phyloP scores from a whole-genome alignment of 2,888 invertebrate genomes.

The Crossocerus cetratus region DNA sequence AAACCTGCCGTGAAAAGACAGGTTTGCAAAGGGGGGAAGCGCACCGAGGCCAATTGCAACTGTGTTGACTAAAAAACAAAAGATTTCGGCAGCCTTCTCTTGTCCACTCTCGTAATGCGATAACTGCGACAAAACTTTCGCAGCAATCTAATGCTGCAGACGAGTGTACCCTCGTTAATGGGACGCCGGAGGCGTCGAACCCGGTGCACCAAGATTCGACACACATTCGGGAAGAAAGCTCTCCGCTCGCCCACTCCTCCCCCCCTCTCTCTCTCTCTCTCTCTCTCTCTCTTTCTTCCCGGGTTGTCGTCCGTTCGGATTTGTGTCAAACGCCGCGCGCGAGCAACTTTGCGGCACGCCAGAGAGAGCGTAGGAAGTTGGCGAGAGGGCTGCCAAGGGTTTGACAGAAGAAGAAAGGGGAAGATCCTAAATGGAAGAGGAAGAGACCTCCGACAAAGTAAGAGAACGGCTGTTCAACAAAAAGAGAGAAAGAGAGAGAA shows the following conservation, averaged over 20 bases:
- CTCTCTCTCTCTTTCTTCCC: background rate
- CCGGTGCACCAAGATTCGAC: constrained; percentile 45
- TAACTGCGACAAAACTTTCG: no score
- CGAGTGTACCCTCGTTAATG: constrained; percentile 1
- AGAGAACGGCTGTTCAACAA: no score
- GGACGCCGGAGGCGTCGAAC: constrained; percentile 49
- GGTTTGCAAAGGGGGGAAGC: background rate
- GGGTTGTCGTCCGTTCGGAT: constrained; percentile 17
- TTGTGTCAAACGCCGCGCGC: constrained; percentile 16
- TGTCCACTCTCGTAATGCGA: no score
- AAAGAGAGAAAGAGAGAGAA: constrained; percentile 1
- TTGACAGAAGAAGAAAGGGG: constrained; percentile 28
- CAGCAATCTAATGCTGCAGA: no score
- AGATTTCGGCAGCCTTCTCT: no score
- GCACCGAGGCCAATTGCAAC: background rate
- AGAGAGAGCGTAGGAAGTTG: no score
- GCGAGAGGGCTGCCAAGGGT: no score
- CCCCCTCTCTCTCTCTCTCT: constrained; percentile 6
- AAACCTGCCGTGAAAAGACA: no score
- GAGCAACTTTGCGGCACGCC: background rate
- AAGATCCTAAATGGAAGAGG: constrained; percentile 5
- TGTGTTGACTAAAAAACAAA: no score
- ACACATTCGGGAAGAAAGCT: constrained; percentile 24
- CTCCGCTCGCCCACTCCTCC: no score
- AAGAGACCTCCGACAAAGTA: no score